Evolutionary conservation across 1,140 invertebrate species (phyloP).

Genomic region (Spodoptera litura): DNA sequence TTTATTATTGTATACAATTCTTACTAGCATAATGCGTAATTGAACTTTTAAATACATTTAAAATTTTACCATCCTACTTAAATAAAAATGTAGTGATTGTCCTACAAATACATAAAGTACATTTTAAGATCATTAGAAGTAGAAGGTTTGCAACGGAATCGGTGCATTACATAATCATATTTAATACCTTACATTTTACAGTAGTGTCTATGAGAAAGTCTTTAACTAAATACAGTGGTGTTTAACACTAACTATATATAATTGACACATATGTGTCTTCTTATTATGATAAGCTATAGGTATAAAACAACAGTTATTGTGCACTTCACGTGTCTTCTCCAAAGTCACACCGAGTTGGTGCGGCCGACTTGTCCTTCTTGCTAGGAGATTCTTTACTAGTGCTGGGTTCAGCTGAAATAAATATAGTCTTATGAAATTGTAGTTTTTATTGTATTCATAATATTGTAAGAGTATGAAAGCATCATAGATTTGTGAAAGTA

Average conservation of each 20-base stretch:
- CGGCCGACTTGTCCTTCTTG: constrained; percentile 57
- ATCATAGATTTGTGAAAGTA: too few relatives aligned
- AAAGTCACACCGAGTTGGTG: constrained; percentile 66
- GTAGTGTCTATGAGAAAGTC: constrained; percentile 23
- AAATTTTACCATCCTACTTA: not conserved
- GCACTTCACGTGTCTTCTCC: constrained; percentile 54
- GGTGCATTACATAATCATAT: constrained; percentile 14
- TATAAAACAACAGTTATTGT: constrained; percentile 2
- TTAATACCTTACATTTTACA: constrained; percentile 1
- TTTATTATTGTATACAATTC: not conserved
- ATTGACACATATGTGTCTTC: not conserved
- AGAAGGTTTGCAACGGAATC: not conserved
- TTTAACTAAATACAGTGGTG: constrained; percentile 24
- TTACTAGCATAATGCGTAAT: constrained; percentile 21
- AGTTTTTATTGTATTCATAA: too few relatives aligned
- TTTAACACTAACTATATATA: constrained; percentile 35
- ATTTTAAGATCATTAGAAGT: constrained; percentile 1
- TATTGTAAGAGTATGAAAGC: too few relatives aligned
- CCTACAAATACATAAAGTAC: constrained; percentile 12
- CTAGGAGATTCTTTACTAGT: constrained; percentile 58
- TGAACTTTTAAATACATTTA: constrained; percentile 22
- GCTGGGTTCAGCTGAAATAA: constrained; percentile 55
- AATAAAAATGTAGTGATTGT: constrained; percentile 5
- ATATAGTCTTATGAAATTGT: not conserved
- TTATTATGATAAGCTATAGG: not conserved